Percentiles rank a stretch among this genome's conserved stretches.
phyloP scores from a whole-genome alignment of 2,797 vertebrate genomes.

The Leptoclinus maculatus region DNA sequence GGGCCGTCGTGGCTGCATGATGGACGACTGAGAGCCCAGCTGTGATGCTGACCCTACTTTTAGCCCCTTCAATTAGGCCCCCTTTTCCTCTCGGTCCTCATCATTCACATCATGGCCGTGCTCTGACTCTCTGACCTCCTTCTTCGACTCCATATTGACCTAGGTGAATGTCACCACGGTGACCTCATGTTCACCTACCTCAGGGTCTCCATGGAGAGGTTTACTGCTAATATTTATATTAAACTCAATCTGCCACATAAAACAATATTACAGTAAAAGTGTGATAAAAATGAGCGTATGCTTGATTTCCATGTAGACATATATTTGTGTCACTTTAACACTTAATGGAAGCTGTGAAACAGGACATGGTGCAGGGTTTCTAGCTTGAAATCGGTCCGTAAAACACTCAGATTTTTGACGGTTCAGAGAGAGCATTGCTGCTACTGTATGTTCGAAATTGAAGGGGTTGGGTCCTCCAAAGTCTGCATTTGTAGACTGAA shows the following conservation, averaged over 20 bases:
- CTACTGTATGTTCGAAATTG: no score
- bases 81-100: constrained; percentile 34
- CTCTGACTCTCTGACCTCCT: constrained; percentile 31
- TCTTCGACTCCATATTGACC: constrained; percentile 5
- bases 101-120: constrained; percentile 34
- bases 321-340: neutral
- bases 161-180: constrained; percentile 16
- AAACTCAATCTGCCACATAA: neutral
- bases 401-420: neutral
- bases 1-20: constrained; percentile 42
- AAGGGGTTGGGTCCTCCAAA: neutral
- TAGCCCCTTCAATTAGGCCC: constrained; percentile 28
- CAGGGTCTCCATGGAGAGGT: constrained; percentile 14
- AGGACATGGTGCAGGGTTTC: neutral
- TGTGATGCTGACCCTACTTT: constrained; percentile 19
- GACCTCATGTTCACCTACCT: constrained; percentile 55
- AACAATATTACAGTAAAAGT: neutral
- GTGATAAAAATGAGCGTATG: neutral
- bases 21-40: constrained; percentile 37
- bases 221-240: constrained; percentile 8
- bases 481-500: neutral
- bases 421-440: neutral
- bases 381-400: constrained; percentile 8
- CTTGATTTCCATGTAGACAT: neutral
- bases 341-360: neutral